Evolutionary conservation across 1,140 invertebrate species (phyloP).

Genomic region (Drosophila chauvacae): DNA sequence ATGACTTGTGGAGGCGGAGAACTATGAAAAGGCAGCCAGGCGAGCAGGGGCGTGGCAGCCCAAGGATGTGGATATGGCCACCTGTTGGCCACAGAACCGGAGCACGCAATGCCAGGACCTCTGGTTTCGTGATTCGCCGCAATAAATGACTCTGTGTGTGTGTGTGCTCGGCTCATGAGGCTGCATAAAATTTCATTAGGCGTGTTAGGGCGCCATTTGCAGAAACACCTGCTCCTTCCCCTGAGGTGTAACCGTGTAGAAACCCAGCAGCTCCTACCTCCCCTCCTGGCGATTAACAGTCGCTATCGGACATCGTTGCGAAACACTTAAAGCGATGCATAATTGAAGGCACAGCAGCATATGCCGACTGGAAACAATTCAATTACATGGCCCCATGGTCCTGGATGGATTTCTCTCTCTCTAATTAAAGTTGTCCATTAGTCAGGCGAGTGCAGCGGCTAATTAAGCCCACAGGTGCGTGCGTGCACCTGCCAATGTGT

Average conservation of each 20-base stretch:
- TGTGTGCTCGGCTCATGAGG: constrained; percentile 51
- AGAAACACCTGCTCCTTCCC: constrained; percentile 26
- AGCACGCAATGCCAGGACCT: constrained; percentile 43
- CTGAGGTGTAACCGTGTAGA: not conserved
- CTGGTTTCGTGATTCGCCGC: constrained; percentile 62
- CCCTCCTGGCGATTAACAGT: constrained; percentile 35
- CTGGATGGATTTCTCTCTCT: constrained; percentile 6
- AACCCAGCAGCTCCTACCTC: not conserved
- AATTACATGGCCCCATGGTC: constrained; percentile 54
- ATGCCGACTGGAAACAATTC: constrained; percentile 44
- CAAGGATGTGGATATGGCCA: constrained; percentile 21
- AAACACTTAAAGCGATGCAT: constrained; percentile 65
- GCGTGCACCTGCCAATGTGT: constrained; percentile 12
- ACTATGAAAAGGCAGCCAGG: constrained; percentile 41
- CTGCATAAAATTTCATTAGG: constrained; percentile 80
- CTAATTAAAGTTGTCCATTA: constrained; percentile 63
- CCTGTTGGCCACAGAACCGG: constrained; percentile 55
- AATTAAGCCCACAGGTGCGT: constrained; percentile 32
- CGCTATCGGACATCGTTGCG: constrained; percentile 34
- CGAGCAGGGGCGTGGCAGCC: constrained; percentile 6
- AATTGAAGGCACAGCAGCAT: constrained; percentile 59
- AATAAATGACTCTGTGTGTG: constrained; percentile 57
- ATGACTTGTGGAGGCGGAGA: constrained; percentile 8
- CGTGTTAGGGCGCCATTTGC: constrained; percentile 72
- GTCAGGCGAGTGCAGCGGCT: constrained; percentile 38